These are phyloP conservation scores for Trimorus sp. DNA, from an alignment of 2,888 invertebrate genomes.

Conservation along the genomic window DNA sequence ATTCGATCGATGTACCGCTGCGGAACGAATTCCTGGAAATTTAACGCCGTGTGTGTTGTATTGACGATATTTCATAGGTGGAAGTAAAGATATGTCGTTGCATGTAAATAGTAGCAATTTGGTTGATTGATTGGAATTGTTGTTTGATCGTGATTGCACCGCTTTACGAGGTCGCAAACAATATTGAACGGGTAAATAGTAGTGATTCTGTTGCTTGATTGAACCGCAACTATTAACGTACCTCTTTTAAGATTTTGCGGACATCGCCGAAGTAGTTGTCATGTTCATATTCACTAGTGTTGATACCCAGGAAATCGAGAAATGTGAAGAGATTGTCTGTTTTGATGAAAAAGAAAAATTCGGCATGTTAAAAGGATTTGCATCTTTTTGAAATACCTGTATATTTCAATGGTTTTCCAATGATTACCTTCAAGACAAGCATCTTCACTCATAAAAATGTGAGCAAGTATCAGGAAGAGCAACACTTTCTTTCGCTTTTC, in stretches of 20 bases:
- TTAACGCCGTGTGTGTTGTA: too few species aligned
- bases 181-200: too few species aligned
- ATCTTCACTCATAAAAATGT: constrained; percentile 83
- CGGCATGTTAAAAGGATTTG: too few species aligned
- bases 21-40: constrained; percentile 79
- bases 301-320: constrained; percentile 81
- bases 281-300: constrained; percentile 78
- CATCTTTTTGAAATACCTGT: too few species aligned
- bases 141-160: too few species aligned
- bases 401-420: not conserved
- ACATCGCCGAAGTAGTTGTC: constrained; percentile 75
- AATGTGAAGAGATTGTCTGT: constrained; percentile 83
- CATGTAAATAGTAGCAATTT: too few species aligned
- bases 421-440: constrained; percentile 73
- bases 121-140: too few species aligned
- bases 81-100: too few species aligned
- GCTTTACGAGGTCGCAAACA: too few species aligned
- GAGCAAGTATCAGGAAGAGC: constrained; percentile 82
- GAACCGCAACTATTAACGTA: constrained; percentile 43
- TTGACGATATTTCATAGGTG: too few species aligned
- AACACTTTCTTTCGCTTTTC: constrained; percentile 81
- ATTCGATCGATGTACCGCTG: constrained; percentile 73
- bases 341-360: constrained; percentile 64
- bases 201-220: not conserved
- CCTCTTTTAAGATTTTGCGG: constrained; percentile 69